These are phyloP conservation scores for Carlito syrichta DNA, from an alignment of 2,113 vertebrate species.

Conservation along the genomic window DNA sequence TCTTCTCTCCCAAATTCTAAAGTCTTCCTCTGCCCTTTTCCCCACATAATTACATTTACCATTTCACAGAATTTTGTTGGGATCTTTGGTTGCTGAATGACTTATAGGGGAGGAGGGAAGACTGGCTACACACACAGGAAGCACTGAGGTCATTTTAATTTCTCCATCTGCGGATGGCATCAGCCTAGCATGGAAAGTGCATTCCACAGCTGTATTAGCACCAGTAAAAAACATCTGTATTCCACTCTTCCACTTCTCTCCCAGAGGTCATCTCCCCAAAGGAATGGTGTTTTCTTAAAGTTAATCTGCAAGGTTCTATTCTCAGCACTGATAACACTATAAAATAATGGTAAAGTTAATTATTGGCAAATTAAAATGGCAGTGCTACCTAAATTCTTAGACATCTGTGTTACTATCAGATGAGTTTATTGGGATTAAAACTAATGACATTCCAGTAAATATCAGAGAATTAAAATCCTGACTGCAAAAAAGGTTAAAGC, in stretches of 20 bases:
- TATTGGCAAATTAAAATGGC: slow-evolving; percentile 68
- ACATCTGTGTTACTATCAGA: slow-evolving; percentile 46
- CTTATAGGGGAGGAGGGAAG: neutral
- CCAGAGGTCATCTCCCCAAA: neutral
- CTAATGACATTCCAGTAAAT: slow-evolving; percentile 64
- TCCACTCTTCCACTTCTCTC: neutral
- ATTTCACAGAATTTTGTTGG: neutral
- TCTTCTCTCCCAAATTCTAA: neutral
- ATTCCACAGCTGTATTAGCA: neutral
- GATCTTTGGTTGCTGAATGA: neutral
- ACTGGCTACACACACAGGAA: neutral
- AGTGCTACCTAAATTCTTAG: slow-evolving; percentile 66
- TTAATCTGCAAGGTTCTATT: slow-evolving; percentile 46
- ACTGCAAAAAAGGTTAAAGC: slow-evolving; percentile 56
- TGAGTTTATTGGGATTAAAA: slow-evolving; percentile 69
- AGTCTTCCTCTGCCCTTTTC: neutral
- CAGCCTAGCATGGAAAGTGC: neutral
- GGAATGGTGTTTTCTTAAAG: slow-evolving; percentile 32
- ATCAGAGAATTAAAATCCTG: slow-evolving; percentile 58
- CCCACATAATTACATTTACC: neutral
- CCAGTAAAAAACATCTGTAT: neutral
- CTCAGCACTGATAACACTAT: slow-evolving; percentile 47
- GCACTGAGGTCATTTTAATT: neutral
- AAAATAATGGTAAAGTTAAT: slow-evolving; percentile 71
- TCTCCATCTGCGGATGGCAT: neutral